Conservation (phyloP, 2,888 invertebrate species). For the Biston stratarius region DNA sequence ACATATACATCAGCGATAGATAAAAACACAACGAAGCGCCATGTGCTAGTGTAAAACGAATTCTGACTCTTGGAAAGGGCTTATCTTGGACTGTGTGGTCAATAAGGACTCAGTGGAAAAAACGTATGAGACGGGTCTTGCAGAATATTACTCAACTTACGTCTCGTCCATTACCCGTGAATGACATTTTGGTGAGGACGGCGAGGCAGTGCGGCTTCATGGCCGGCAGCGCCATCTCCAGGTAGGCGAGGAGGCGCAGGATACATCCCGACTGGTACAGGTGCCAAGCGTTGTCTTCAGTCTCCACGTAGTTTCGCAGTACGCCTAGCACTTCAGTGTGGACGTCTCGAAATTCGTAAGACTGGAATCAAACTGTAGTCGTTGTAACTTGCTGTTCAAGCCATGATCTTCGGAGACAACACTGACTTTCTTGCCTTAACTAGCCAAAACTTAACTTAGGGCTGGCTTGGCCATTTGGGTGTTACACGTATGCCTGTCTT, state of each 20-base stretch:
- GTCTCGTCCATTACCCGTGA: conserved; percentile 72
- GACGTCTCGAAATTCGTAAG: conserved; percentile 80
- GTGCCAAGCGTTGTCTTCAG: conserved; percentile 74
- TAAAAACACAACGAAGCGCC: too few species aligned
- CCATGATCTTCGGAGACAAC: too few species aligned
- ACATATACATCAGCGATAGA: too few species aligned
- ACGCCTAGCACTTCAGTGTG: conserved; percentile 73
- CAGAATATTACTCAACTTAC: conserved; percentile 47
- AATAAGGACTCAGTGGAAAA: background rate
- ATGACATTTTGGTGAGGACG: conserved; percentile 79
- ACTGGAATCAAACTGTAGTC: conserved; percentile 54
- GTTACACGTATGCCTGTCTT: too few species aligned
- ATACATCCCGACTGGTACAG: conserved; percentile 77
- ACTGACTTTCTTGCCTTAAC: too few species aligned
- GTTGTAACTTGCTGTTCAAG: background rate
- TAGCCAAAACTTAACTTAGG: too few species aligned
- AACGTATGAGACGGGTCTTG: background rate
- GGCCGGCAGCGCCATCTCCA: conserved; percentile 77
- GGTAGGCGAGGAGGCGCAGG: conserved; percentile 71
- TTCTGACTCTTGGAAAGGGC: too few species aligned
- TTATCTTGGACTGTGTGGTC: too few species aligned
- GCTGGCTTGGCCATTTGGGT: too few species aligned
- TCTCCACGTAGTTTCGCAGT: conserved; percentile 75
- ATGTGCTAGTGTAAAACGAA: too few species aligned
- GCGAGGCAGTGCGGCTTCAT: conserved; percentile 79